Conservation (phyloP, 2,797 vertebrate genomes). For the Merluccius polli region DNA sequence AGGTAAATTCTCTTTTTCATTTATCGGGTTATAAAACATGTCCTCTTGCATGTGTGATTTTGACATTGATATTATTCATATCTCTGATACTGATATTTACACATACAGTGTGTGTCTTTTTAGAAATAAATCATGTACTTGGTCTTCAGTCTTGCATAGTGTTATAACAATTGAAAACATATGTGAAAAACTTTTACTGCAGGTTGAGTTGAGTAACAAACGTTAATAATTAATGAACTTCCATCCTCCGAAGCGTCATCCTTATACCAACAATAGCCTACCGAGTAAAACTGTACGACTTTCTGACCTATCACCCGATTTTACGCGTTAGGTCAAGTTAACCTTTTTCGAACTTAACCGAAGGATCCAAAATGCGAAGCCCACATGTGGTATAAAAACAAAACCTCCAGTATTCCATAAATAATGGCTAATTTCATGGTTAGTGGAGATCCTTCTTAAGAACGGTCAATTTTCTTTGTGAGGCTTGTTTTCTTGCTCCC, state of each 20-base stretch:
- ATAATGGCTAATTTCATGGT: conserved; percentile 37
- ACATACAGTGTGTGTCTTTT: not conserved
- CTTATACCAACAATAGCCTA: conserved; percentile 15
- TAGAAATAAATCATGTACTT: not conserved
- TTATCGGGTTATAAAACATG: not conserved
- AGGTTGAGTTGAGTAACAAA: not conserved
- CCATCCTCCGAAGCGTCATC: conserved; percentile 31
- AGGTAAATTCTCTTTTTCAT: conserved; percentile 57
- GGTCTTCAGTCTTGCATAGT: too few species aligned
- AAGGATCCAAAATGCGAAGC: not conserved
- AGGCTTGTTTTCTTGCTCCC: conserved; percentile 26
- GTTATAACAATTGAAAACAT: conserved; percentile 27
- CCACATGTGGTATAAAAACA: conserved; percentile 16
- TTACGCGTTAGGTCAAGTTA: conserved; percentile 24
- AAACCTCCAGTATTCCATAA: conserved; percentile 32
- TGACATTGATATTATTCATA: not conserved
- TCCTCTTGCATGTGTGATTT: not conserved
- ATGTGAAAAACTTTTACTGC: conserved; percentile 2
- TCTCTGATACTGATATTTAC: conserved; percentile 8
- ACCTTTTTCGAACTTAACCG: conserved; percentile 30
- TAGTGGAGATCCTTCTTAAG: conserved; percentile 30
- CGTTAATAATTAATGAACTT: conserved; percentile 56
- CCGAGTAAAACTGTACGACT: conserved; percentile 23
- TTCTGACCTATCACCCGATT: conserved; percentile 40
- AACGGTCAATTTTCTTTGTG: conserved; percentile 34